These are phyloP conservation scores for Perca flavescens DNA, from an alignment of 2,113 vertebrate species.

Conservation along the genomic window DNA sequence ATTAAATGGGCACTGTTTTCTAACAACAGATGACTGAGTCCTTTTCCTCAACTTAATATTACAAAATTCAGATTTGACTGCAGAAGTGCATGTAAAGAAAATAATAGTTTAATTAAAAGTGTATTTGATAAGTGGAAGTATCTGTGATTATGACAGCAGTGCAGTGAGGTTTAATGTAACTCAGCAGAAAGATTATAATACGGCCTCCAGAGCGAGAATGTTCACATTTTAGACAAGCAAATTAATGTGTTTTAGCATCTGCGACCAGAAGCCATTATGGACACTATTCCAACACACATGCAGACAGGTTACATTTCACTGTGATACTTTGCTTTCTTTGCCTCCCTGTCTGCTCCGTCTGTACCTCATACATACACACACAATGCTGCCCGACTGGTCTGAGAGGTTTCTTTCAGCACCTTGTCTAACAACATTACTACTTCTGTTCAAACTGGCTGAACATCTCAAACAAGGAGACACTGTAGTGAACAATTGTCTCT, in stretches of 20 bases:
- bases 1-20: slow-evolving; percentile 62
- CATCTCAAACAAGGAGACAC: slow-evolving; percentile 23
- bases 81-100: neutral
- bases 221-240: neutral
- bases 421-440: slow-evolving; percentile 55
- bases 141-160: neutral
- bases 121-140: neutral
- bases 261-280: neutral
- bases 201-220: neutral
- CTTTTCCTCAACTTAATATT: neutral
- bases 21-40: neutral
- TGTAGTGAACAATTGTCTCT: slow-evolving; percentile 14
- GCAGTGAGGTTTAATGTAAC: neutral
- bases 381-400: slow-evolving; percentile 70
- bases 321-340: slow-evolving; percentile 1
- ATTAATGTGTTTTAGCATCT: neutral
- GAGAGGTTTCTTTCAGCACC: slow-evolving; percentile 37
- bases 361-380: slow-evolving; percentile 35
- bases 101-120: neutral
- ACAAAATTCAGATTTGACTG: neutral
- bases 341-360: neutral
- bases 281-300: slow-evolving; percentile 10
- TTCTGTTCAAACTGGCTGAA: slow-evolving; percentile 43
- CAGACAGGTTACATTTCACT: neutral
- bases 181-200: neutral